phyloP scores from a whole-genome alignment of 2,888 invertebrate genomes.

The Callyntrura guangdongensis region DNA sequence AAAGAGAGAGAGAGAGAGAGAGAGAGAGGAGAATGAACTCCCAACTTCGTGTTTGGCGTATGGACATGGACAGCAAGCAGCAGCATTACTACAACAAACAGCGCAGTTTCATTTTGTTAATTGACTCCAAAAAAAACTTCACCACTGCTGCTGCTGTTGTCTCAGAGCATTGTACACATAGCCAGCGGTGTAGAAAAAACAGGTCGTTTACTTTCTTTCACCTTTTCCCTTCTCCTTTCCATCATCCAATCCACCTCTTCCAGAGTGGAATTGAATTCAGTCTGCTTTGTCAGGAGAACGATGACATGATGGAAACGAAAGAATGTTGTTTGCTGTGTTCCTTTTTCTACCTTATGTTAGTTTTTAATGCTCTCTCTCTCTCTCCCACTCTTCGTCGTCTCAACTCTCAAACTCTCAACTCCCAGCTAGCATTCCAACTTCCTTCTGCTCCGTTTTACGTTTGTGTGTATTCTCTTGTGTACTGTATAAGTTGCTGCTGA shows the following conservation, averaged over 20 bases:
- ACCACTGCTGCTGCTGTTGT: no score
- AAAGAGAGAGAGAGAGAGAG: no score
- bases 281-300: neutral
- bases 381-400: no score
- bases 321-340: neutral
- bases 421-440: no score
- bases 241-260: neutral
- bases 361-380: neutral
- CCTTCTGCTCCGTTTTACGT: neutral
- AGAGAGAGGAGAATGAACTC: neutral
- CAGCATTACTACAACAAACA: neutral
- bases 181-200: no score
- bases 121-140: no score
- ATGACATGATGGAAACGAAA: neutral
- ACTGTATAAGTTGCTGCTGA: neutral
- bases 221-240: neutral
- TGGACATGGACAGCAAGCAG: neutral
- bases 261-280: neutral
- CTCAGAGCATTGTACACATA: no score
- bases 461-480: neutral
- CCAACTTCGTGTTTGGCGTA: neutral
- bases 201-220: neutral
- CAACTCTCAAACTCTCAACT: no score
- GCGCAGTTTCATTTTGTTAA: neutral
- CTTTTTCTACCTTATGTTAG: slow-evolving; percentile 29